Conservation (phyloP, 1,140 invertebrate species). For the Bursaphelenchus mucronatus region DNA sequence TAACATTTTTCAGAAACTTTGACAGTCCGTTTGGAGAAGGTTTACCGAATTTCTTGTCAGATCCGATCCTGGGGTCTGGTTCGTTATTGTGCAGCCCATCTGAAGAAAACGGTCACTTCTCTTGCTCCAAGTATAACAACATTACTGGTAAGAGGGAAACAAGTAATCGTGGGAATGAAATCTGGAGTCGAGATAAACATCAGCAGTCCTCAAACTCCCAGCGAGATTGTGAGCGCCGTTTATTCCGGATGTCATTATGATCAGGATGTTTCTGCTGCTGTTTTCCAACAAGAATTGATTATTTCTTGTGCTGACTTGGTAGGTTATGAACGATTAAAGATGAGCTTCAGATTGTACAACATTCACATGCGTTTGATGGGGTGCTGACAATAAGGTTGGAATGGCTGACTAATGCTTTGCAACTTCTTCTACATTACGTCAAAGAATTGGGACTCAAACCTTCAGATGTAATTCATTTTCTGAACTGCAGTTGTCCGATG, state of each 20-base stretch:
- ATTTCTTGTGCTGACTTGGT: slow-evolving; percentile 75
- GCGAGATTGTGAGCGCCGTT: slow-evolving; percentile 61
- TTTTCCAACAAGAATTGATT: slow-evolving; percentile 90
- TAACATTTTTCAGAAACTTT: slow-evolving; percentile 65
- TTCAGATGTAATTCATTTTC: slow-evolving; percentile 24
- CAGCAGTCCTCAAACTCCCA: slow-evolving; percentile 90
- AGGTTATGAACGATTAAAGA: slow-evolving; percentile 67
- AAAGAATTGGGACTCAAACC: slow-evolving; percentile 14
- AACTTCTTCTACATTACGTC: slow-evolving; percentile 48
- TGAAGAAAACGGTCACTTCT: slow-evolving; percentile 89
- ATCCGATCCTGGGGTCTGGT: slow-evolving; percentile 87
- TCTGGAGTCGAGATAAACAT: slow-evolving; percentile 86
- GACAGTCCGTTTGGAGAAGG: slow-evolving; percentile 70
- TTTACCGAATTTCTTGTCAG: slow-evolving; percentile 81
- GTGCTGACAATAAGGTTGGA: slow-evolving; percentile 54
- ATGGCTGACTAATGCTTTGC: slow-evolving; percentile 54
- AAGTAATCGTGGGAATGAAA: slow-evolving; percentile 88
- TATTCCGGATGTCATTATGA: slow-evolving; percentile 68
- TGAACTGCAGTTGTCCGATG: slow-evolving; percentile 31
- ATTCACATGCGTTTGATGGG: slow-evolving; percentile 67
- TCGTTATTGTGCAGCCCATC: slow-evolving; percentile 82
- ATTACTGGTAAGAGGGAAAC: slow-evolving; percentile 91
- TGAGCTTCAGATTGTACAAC: slow-evolving; percentile 83
- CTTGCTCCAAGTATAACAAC: slow-evolving; percentile 96
- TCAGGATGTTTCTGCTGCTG: slow-evolving; percentile 85